These are phyloP conservation scores for Erpobdella octoculata DNA, from an alignment of 2,888 invertebrate genomes.

Conservation along the genomic window DNA sequence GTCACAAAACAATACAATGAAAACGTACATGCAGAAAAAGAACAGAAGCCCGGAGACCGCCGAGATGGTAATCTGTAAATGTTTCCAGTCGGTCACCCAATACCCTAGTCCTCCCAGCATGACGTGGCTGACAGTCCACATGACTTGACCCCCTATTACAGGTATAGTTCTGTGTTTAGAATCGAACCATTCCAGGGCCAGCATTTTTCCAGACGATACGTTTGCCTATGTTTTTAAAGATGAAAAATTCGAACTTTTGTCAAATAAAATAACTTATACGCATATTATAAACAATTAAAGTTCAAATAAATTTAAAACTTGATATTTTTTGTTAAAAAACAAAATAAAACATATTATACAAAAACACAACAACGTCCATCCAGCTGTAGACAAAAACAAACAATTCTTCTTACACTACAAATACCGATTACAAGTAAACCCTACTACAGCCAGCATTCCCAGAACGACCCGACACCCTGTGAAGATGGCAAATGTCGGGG, in stretches of 20 bases:
- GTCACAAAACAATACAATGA: too few species aligned
- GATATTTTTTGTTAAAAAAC: too few species aligned
- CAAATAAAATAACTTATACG: too few species aligned
- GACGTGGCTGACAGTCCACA: background rate
- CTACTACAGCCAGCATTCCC: constrained; percentile 11
- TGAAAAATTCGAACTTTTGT: too few species aligned
- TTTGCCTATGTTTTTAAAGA: too few species aligned
- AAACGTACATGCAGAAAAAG: background rate
- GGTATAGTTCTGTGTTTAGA: background rate
- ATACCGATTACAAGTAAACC: too few species aligned
- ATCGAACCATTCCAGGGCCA: background rate
- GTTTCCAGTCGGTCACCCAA: background rate
- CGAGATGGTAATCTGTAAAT: background rate
- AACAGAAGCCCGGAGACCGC: background rate
- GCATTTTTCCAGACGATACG: background rate
- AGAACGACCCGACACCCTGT: constrained; percentile 19
- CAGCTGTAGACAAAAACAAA: too few species aligned
- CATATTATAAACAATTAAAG: too few species aligned
- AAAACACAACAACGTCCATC: too few species aligned
- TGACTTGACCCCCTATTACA: background rate
- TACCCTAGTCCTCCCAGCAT: background rate
- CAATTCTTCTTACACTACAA: too few species aligned
- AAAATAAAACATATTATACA: too few species aligned
- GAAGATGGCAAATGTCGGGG: constrained; percentile 28
- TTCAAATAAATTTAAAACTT: too few species aligned